phyloP scores from a whole-genome alignment of 2,113 vertebrate species.

The Cygnus buccinator region DNA sequence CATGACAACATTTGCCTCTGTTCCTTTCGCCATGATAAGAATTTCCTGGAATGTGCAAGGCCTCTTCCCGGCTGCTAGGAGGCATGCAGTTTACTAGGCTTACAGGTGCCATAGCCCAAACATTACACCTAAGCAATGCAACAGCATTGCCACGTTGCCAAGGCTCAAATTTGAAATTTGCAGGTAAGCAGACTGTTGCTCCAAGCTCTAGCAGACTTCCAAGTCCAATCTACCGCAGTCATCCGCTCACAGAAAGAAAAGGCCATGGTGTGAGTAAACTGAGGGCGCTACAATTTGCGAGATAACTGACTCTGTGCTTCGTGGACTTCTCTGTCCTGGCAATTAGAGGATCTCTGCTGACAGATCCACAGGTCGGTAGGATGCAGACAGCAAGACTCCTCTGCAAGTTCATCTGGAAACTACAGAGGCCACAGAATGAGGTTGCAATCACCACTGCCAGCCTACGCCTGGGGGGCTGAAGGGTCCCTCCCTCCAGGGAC shows the following conservation, averaged over 20 bases:
- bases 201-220: background rate
- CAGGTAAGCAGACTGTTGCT: background rate
- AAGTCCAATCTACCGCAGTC: background rate
- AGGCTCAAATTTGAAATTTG: background rate
- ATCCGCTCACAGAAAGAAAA: background rate
- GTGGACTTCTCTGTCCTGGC: background rate
- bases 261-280: background rate
- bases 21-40: background rate
- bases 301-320: background rate
- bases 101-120: background rate
- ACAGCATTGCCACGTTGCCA: background rate
- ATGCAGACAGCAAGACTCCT: background rate
- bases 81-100: background rate
- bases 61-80: background rate
- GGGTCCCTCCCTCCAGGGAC: background rate
- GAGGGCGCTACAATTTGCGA: background rate
- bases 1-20: background rate
- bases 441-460: background rate
- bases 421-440: background rate
- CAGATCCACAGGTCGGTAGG: background rate
- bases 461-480: rapidly evolving
- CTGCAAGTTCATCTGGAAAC: background rate
- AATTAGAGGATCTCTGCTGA: background rate
- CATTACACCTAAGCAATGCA: background rate
- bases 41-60: background rate